phyloP scores from a whole-genome alignment of 2,113 vertebrate genomes.

The Circaetus gallicus region DNA sequence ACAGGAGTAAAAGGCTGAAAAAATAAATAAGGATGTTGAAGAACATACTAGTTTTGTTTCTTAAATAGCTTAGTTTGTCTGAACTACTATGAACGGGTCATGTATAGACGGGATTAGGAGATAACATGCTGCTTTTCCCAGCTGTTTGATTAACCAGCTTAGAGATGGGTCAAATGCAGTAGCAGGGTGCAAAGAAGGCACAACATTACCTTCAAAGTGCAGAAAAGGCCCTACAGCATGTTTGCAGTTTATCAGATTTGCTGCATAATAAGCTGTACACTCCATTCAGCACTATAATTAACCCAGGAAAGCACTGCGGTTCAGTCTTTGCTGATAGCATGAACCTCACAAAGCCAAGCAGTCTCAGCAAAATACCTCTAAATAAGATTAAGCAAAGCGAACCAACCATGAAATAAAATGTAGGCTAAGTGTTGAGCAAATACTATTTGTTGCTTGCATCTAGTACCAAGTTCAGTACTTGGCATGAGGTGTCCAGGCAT shows the following conservation, averaged over 20 bases:
- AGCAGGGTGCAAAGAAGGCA: not conserved
- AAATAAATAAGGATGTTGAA: not conserved
- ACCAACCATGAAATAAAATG: constrained; percentile 34
- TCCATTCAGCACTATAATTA: constrained; percentile 37
- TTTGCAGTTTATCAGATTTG: constrained; percentile 15
- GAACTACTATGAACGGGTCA: not conserved
- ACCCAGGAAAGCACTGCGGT: not conserved
- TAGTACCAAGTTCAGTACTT: not conserved
- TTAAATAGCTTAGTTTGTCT: constrained; percentile 18
- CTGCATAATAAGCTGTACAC: not conserved
- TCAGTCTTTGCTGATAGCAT: constrained; percentile 20
- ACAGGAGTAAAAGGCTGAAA: not conserved
- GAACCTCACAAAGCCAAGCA: constrained; percentile 24
- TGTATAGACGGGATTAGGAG: not conserved
- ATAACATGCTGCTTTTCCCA: not conserved
- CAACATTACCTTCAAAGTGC: not conserved
- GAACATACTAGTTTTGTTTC: not conserved
- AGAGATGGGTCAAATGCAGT: not conserved
- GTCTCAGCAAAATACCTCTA: constrained; percentile 24
- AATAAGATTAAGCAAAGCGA: constrained; percentile 44
- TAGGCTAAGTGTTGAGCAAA: not conserved
- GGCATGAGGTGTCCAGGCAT: not conserved
- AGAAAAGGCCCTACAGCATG: not conserved
- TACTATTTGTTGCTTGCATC: not conserved
- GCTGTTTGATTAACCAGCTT: constrained; percentile 49